Base-by-base conservation (phyloP, 2,888 invertebrate species). In the Apotomis turbidana region DNA sequence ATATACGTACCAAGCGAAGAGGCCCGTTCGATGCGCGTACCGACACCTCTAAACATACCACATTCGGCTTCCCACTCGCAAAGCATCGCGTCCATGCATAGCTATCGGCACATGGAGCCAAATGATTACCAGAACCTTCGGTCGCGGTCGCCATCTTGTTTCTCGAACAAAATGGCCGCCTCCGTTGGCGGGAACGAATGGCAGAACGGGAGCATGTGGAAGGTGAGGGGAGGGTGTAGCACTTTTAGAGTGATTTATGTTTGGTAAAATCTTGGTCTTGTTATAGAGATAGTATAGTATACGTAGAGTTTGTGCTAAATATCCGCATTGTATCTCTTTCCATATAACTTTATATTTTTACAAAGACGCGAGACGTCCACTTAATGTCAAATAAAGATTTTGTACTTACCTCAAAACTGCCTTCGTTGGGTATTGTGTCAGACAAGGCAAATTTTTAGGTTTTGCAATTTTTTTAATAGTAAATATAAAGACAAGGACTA, bases 71-170 rank as follows among this genome's bases (percentile, higher is more conserved):
- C 93, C 0, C 94, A 94, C 78, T 90, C 93, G 55, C 93, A 93
- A 78, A 94, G 94, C 79, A 94, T 94, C 73, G 93, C 94, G 9
- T 93, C 94, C 55, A 94, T 94, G 91, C 93, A 93, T 86, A 93
- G 93, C 91, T 91, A 90, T 88, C 87, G 91, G 83, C 91, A 89
- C 85, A 91, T 93, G 67, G 93, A 93, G 73, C 93, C 93, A 70
- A 91, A 87, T 80, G 94, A 94, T 77, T 93, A 94, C 85, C 93
- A 93, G 85, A 93, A 93, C 76, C 85, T 91, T 78, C 86, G 93
- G 74, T 93, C 94, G 77, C 90, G 93, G 78, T 93, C 93, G 88
- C 94, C 94, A 89, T 93, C 93, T 89, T 94, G 93, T 85, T 93
- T 92, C 73, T 93, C 93, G 0, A 93, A 93, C 86, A 94, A 94